Evolutionary conservation across 2,888 invertebrate genomes (phyloP).

Genomic region (Aspidapion aeneum): DNA sequence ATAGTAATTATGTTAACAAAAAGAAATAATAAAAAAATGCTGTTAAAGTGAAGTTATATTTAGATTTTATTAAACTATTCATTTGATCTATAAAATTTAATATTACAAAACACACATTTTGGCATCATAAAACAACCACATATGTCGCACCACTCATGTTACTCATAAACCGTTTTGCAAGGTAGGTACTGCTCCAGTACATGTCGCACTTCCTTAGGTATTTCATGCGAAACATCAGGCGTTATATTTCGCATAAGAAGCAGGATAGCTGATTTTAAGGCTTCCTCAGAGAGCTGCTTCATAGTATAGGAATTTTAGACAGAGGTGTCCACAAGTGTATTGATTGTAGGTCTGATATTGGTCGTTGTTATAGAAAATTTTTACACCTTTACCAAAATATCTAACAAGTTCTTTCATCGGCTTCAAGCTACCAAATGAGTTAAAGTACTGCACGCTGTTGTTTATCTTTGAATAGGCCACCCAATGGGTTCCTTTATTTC

Average conservation of each 20-base stretch:
- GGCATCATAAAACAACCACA: not conserved
- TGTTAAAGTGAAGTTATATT: not conserved
- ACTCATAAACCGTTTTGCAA: not conserved
- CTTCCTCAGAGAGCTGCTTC: too few relatives aligned
- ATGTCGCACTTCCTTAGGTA: not conserved
- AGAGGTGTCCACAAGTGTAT: conserved; percentile 6
- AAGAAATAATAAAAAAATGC: too few relatives aligned
- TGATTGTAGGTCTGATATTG: conserved; percentile 3
- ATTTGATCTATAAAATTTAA: not conserved
- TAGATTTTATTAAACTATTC: not conserved
- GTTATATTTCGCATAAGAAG: too few relatives aligned
- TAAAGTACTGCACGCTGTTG: not conserved
- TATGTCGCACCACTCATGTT: not conserved
- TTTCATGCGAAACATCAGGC: not conserved
- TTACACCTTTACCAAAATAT: conserved; percentile 5
- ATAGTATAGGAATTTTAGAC: not conserved
- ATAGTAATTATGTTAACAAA: too few relatives aligned
- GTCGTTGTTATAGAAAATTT: conserved; percentile 8
- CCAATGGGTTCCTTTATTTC: conserved; percentile 1
- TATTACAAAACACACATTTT: not conserved
- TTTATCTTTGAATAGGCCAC: too few relatives aligned
- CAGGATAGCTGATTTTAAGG: too few relatives aligned
- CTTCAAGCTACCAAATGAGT: conserved; percentile 2
- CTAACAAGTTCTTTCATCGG: conserved; percentile 5
- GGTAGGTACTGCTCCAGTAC: not conserved